phyloP scores from a whole-genome alignment of 2,888 invertebrate species.

The Amblyteles armatorius region DNA sequence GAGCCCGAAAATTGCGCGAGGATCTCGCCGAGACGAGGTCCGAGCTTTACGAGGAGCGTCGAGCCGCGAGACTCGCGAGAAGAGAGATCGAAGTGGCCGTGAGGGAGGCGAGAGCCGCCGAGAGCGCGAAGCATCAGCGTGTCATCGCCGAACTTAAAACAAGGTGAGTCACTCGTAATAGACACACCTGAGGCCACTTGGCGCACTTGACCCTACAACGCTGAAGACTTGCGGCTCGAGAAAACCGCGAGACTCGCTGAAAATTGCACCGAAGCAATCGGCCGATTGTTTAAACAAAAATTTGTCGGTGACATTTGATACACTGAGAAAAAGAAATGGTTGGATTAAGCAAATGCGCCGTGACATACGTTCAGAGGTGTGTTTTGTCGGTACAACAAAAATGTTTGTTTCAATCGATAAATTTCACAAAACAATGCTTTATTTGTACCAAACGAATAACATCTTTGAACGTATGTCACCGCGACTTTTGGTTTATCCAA shows the following conservation, averaged over 20 bases:
- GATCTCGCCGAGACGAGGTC: constrained; percentile 77
- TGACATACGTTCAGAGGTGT: too few relatives aligned
- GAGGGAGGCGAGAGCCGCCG: constrained; percentile 73
- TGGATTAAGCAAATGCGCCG: too few relatives aligned
- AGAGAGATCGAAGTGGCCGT: constrained; percentile 75
- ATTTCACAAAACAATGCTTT: too few relatives aligned
- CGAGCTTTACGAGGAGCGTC: constrained; percentile 78
- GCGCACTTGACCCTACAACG: neutral
- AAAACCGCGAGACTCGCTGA: neutral
- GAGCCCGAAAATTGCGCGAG: constrained; percentile 76
- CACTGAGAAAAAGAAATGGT: too few relatives aligned
- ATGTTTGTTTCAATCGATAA: too few relatives aligned
- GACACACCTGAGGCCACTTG: constrained; percentile 16
- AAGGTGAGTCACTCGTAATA: constrained; percentile 68
- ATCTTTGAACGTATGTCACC: too few relatives aligned
- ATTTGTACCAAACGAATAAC: too few relatives aligned
- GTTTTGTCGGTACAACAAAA: too few relatives aligned
- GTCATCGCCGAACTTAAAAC: constrained; percentile 76
- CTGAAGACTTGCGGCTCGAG: too few relatives aligned
- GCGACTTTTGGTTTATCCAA: too few relatives aligned
- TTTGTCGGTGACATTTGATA: neutral
- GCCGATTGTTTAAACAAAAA: neutral
- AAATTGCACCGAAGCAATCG: neutral
- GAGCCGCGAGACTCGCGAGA: constrained; percentile 75
- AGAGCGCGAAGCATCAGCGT: constrained; percentile 76